Percentiles rank a stretch among this genome's conserved stretches.
These are phyloP conservation scores for Gephyroberyx darwinii DNA, from an alignment of 2,797 vertebrate species.

Conservation along the genomic window DNA sequence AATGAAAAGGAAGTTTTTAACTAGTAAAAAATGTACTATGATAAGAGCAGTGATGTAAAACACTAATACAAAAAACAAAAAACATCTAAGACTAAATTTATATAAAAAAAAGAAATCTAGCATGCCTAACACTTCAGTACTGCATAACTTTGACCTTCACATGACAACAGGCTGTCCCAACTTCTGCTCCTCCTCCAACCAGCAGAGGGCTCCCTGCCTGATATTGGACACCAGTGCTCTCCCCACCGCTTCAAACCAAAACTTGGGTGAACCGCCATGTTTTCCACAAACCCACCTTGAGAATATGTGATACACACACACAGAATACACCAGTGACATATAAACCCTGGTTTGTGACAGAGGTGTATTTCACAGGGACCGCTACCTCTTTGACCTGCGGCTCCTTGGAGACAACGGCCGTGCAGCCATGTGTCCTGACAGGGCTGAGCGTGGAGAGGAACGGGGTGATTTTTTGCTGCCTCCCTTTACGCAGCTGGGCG, in stretches of 20 bases:
- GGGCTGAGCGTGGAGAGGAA: slow-evolving; percentile 46
- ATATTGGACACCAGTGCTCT: slow-evolving; percentile 8
- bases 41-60: no score
- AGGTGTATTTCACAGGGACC: background rate
- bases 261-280: background rate
- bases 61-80: no score
- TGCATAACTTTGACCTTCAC: no score
- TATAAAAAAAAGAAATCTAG: no score
- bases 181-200: background rate
- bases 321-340: background rate
- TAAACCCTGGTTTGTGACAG: background rate
- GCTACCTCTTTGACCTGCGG: slow-evolving; percentile 22
- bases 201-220: slow-evolving; percentile 27
- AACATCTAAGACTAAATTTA: no score
- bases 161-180: no score
- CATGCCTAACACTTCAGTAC: no score
- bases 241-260: slow-evolving; percentile 21
- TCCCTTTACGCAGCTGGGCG: background rate
- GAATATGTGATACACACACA: slow-evolving; percentile 9
- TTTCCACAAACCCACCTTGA: background rate
- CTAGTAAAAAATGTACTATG: no score
- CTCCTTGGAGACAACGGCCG: slow-evolving; percentile 21
- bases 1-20: no score
- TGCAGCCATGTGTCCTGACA: slow-evolving; percentile 8
- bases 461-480: slow-evolving; percentile 47